These are phyloP conservation scores for Orthonyx spaldingii DNA, from an alignment of 2,113 vertebrate genomes.

Conservation along the genomic window DNA sequence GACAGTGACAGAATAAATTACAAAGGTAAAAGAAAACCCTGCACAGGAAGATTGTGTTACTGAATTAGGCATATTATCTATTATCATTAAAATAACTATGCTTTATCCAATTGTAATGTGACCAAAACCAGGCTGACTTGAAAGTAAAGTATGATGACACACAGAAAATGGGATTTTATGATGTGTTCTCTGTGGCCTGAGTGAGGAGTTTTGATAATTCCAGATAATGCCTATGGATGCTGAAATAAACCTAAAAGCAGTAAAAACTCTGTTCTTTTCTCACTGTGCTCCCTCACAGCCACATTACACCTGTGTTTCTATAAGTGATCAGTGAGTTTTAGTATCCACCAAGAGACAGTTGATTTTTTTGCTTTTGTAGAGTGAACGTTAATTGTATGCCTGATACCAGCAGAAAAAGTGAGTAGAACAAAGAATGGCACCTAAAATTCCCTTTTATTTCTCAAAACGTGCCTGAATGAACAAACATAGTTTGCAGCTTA, in stretches of 20 bases:
- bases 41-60: neutral
- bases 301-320: neutral
- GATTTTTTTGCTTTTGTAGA: neutral
- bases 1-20: neutral
- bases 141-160: neutral
- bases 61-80: neutral
- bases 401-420: neutral
- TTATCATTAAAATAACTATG: constrained; percentile 12
- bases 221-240: neutral
- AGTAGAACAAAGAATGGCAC: neutral
- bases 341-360: neutral
- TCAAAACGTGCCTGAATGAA: neutral
- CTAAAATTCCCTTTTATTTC: neutral
- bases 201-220: neutral
- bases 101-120: neutral
- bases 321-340: neutral
- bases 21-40: neutral
- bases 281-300: neutral
- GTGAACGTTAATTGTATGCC: neutral
- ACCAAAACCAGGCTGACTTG: neutral
- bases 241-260: neutral
- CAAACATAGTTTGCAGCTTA: neutral
- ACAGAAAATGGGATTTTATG: neutral
- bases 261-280: neutral
- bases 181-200: neutral